phyloP scores from a whole-genome alignment of 92 coral and sea anemone genomes.

The Heteractis magnifica region DNA sequence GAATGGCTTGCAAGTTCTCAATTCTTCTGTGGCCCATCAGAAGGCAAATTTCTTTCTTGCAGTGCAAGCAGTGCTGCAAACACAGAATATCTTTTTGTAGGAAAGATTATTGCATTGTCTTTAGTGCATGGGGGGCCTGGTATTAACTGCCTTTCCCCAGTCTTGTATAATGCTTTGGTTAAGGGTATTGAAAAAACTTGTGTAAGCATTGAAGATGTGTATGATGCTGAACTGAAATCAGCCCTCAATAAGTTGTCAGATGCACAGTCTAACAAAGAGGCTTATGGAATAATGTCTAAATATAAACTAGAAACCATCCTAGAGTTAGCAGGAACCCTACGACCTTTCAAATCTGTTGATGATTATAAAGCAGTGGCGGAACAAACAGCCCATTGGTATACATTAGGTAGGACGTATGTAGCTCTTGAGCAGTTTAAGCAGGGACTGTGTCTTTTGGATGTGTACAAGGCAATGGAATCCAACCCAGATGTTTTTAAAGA shows the following conservation, averaged over 20 bases:
- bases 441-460: constrained; percentile 58
- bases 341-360: constrained; percentile 30
- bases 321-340: constrained; percentile 49
- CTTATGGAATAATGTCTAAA: constrained; percentile 38
- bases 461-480: constrained; percentile 46
- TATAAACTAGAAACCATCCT: constrained; percentile 44
- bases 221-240: constrained; percentile 48
- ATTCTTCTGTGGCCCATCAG: constrained; percentile 52
- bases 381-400: constrained; percentile 63
- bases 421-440: constrained; percentile 64
- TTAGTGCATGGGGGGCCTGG: constrained; percentile 75
- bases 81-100: constrained; percentile 59
- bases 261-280: constrained; percentile 50
- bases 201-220: constrained; percentile 56
- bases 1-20: constrained; percentile 59
- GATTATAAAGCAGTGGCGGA: constrained; percentile 48
- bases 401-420: constrained; percentile 54
- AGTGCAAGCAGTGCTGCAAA: constrained; percentile 53
- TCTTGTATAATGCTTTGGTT: constrained; percentile 55
- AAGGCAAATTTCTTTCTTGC: constrained; percentile 47
- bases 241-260: constrained; percentile 43
- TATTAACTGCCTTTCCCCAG: constrained; percentile 47
- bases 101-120: constrained; percentile 68
- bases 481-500: constrained; percentile 53
- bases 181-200: constrained; percentile 46